A percentile compares a stretch with the other conserved stretches of the same genome.
Conservation (phyloP, 2,797 vertebrate genomes). For the Eulemur albifrons region DNA sequence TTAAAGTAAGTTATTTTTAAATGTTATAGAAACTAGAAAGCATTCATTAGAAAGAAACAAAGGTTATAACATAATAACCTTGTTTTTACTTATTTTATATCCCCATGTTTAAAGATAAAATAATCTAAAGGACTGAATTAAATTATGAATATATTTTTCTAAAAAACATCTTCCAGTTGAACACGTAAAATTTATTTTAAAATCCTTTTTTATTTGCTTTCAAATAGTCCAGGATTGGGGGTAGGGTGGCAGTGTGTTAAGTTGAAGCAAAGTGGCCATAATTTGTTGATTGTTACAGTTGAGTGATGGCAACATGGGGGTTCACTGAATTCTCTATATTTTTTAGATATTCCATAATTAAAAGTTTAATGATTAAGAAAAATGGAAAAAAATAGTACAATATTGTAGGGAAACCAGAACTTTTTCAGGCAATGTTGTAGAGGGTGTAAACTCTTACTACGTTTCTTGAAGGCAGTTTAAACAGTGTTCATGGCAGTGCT, state of each 20-base stretch:
- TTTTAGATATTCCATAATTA: not conserved
- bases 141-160: not conserved
- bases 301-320: not conserved
- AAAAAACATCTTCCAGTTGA: not conserved
- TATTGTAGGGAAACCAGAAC: not conserved
- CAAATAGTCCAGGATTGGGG: not conserved
- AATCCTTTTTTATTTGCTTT: not conserved
- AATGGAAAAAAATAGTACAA: not conserved
- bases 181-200: not conserved
- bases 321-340: not conserved
- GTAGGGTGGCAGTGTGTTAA: not conserved
- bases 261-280: not conserved
- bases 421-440: not conserved
- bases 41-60: not conserved
- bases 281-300: not conserved
- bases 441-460: not conserved
- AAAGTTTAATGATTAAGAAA: not conserved
- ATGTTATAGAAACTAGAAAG: not conserved
- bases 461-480: not conserved
- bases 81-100: not conserved
- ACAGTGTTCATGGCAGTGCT: not conserved
- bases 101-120: not conserved
- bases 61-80: not conserved
- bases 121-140: not conserved
- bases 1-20: conserved; percentile 17